Evolutionary conservation across 2,113 vertebrate species (phyloP), one percentile per base, ranked within the genome.

Genomic region (Halcyon malimbica): DNA sequence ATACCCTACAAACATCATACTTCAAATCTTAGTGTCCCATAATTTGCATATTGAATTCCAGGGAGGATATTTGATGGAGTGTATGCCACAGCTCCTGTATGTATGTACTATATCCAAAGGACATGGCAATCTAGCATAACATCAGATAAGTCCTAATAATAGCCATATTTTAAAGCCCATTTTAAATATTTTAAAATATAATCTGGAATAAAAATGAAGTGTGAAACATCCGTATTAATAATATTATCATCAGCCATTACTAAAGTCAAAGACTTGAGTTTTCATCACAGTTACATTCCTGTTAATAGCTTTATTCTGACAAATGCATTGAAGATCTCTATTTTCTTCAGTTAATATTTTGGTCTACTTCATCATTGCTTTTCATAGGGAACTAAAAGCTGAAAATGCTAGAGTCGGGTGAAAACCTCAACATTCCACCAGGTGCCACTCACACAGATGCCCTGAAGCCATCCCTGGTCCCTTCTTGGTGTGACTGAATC

Each of bases 131-230:
- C 69, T 42, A 84, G 44, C 37, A 28, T 46, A 89, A 42, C 35
- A 82, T 81, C 77, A 87, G 69, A 82, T 75, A 91, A 93, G 33
- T 71, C 83, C 60, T 91, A 84, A 82, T 90, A 96, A 68, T 23
- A 94, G 31, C 23, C 56, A 69, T 74, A 95, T 82, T 91, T 94
- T 69, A 91, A 92, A 90, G 60, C 1, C 17, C 24, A 73, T 93
- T 73, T 89, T 50, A 94, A 96, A 96, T 94, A 93, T 91, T 97
- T 89, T 31, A 95, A 91, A 80, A 85, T 50, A 85, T 37, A 71
- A 89, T 91, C 81, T 92, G 60, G 89, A 96, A 84, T 94, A 89
- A 89, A 95, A 96, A 91, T 85, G 42, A 77, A 91, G 28, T 82
- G 35, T 78, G 71, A 90, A 93, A 76, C 0, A 0, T 87, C 41